phyloP scores from a whole-genome alignment of 2,113 vertebrate genomes.

The Barnardius zonarius region DNA sequence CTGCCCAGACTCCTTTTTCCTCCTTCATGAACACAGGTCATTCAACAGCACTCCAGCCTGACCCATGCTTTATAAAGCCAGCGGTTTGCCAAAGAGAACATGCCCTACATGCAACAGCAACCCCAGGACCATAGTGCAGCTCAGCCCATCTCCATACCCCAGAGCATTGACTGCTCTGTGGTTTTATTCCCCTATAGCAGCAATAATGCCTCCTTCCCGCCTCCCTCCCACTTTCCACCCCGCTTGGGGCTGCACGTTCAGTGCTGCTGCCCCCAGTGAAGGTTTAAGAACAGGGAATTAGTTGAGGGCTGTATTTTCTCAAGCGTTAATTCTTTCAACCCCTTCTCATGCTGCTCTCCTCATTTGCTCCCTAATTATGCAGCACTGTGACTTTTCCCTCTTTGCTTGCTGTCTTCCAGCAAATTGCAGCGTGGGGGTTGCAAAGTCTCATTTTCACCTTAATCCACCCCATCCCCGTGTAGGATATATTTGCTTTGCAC shows the following conservation, averaged over 20 bases:
- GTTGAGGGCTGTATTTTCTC: not conserved
- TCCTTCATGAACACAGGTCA: not conserved
- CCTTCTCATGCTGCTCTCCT: slow-evolving; percentile 20
- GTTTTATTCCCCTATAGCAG: not conserved
- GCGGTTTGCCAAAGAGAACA: not conserved
- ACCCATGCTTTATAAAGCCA: fast-evolving
- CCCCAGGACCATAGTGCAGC: fast-evolving
- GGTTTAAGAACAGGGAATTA: not conserved
- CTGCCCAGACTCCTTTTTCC: not conserved
- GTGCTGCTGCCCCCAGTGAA: not conserved
- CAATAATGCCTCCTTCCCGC: not conserved
- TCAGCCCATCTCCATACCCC: not conserved
- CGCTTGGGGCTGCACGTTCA: not conserved
- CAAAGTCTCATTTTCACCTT: not conserved
- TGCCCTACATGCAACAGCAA: not conserved
- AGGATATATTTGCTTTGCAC: not conserved
- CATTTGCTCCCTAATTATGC: not conserved
- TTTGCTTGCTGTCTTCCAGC: not conserved
- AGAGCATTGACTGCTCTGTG: not conserved
- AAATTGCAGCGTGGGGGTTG: not conserved
- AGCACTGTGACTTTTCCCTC: not conserved
- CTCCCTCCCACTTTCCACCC: slow-evolving; percentile 21
- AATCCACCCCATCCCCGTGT: not conserved
- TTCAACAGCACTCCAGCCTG: not conserved
- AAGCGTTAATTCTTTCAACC: not conserved